These are phyloP conservation scores for Centruroides sculpturatus DNA, from an alignment of 1,140 invertebrate species.

Conservation along the genomic window DNA sequence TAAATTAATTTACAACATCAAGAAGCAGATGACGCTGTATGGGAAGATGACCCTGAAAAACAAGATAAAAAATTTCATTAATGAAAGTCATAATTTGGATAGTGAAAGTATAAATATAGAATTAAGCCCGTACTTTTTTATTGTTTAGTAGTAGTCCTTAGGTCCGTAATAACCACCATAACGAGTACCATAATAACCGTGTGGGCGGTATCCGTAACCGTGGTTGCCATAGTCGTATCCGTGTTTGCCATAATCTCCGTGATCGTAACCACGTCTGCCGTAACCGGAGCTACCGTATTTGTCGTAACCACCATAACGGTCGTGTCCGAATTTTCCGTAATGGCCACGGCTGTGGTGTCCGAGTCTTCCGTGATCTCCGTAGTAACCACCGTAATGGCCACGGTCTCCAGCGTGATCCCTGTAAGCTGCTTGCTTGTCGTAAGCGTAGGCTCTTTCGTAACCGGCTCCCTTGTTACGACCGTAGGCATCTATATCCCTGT, in stretches of 20 bases:
- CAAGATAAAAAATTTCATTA: no score
- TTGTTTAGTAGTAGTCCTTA: no score
- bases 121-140: no score
- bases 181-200: no score
- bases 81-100: no score
- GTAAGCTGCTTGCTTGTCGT: slow-evolving; percentile 13
- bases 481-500: background rate
- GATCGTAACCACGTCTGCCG: slow-evolving; percentile 11
- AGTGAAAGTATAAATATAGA: no score
- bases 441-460: slow-evolving; percentile 18
- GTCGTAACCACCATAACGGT: slow-evolving; percentile 4
- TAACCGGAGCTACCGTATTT: slow-evolving; percentile 1
- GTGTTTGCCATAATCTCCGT: background rate
- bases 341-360: background rate
- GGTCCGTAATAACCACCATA: no score
- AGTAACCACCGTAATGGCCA: slow-evolving; percentile 1
- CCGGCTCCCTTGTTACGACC: slow-evolving; percentile 13
- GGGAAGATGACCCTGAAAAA: no score
- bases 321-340: slow-evolving; percentile 1
- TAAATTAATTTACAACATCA: no score
- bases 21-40: no score
- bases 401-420: background rate
- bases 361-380: slow-evolving; percentile 2
- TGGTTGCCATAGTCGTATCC: background rate
- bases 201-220: background rate